These are phyloP conservation scores for Nasonia giraulti DNA, from an alignment of 1,140 invertebrate species.

Conservation along the genomic window DNA sequence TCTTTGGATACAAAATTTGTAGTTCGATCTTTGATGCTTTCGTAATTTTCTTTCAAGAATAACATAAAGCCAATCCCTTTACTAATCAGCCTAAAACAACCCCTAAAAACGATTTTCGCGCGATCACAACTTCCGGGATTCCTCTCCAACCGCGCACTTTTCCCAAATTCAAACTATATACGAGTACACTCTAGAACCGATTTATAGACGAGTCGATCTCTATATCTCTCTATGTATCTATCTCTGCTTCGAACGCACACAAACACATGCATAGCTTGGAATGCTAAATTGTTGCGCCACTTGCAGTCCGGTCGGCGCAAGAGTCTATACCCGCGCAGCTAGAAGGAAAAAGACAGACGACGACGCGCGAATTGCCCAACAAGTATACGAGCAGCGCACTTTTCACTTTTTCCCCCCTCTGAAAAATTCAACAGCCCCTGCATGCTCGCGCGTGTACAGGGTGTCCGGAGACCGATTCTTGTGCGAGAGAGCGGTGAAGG, in stretches of 20 bases:
- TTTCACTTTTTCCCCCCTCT: constrained; percentile 68
- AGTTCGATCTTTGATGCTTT: no score
- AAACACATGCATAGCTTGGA: constrained; percentile 56
- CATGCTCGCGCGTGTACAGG: constrained; percentile 47
- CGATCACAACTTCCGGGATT: no score
- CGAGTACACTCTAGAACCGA: no score
- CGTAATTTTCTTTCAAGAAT: no score
- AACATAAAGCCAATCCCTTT: no score
- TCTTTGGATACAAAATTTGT: no score
- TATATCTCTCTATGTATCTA: neutral
- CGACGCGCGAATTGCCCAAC: constrained; percentile 65
- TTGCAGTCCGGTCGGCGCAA: constrained; percentile 53
- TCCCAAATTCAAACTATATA: no score
- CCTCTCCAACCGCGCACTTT: no score
- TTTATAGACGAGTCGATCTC: neutral
- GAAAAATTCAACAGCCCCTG: neutral
- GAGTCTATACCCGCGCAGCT: neutral
- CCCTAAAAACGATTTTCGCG: no score
- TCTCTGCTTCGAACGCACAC: neutral
- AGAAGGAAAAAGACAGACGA: constrained; percentile 53
- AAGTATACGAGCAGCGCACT: constrained; percentile 57
- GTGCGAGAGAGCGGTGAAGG: neutral
- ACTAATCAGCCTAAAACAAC: no score
- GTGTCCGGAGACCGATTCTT: constrained; percentile 46
- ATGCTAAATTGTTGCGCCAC: constrained; percentile 73